These are phyloP conservation scores for Oncopodura yosiiana DNA, from an alignment of 1,140 invertebrate species.

Conservation along the genomic window DNA sequence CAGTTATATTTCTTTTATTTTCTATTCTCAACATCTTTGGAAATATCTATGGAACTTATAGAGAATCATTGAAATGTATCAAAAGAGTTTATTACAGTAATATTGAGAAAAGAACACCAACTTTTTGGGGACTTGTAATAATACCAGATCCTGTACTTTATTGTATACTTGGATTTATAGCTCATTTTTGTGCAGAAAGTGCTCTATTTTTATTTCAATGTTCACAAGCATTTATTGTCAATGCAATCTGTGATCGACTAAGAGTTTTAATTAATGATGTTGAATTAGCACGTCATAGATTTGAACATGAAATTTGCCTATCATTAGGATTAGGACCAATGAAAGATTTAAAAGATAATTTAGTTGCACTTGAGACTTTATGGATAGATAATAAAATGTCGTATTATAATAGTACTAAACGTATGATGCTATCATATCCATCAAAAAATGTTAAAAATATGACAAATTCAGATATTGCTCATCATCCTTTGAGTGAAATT, in stretches of 20 bases:
- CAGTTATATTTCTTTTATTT: not conserved
- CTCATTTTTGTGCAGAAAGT: not conserved
- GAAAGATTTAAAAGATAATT: not conserved
- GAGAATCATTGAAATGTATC: not conserved
- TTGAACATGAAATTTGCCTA: not conserved
- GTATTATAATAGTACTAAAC: too few relatives aligned
- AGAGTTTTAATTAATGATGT: too few relatives aligned
- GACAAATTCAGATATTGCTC: too few relatives aligned
- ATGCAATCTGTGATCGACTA: not conserved
- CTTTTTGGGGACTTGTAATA: not conserved
- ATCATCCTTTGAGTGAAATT: too few relatives aligned
- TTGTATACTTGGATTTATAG: not conserved
- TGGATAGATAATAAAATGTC: not conserved
- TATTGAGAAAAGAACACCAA: not conserved
- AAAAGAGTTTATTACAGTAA: not conserved
- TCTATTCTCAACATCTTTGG: not conserved
- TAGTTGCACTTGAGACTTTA: not conserved
- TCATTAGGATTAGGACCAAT: not conserved
- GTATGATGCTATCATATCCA: too few relatives aligned
- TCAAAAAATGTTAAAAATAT: too few relatives aligned
- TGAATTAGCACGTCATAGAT: not conserved
- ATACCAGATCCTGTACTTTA: not conserved
- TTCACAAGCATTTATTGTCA: not conserved
- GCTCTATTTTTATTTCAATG: not conserved
- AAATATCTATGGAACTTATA: not conserved